Base-by-base conservation (phyloP, 2,797 vertebrate species). In the Characodon lateralis region DNA sequence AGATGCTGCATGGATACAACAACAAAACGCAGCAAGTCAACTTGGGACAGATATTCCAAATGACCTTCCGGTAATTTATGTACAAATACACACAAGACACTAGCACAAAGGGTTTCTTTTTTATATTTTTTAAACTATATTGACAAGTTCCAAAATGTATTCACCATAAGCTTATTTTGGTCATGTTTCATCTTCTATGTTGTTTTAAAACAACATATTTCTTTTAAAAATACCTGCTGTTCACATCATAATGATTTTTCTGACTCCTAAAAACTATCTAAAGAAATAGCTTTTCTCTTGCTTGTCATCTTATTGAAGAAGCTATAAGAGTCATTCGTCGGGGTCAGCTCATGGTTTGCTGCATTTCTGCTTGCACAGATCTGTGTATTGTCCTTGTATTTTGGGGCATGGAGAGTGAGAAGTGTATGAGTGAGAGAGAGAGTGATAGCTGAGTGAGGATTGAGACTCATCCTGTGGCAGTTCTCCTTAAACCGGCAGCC, bases 1-100 rank as follows among this genome's bases (percentile, higher is more conserved):
- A 99, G 93, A 99, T 99, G 97, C 96, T 99, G 53, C 98, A 97
- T 0, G 98, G 98, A 76, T 99, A 98, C 86, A 97, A 97, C 96
- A 99, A 99, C 95, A 97, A 97, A 92, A 98, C 90, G 65, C 97
- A 98, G 89, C 96, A 97, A 13, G 96, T 97, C 93, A 98, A 98
- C 94, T 96, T 98, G 91, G 97, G 98, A 46, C 97, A 98, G 91
- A 97, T 99, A 87, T 99, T 99, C 95, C 98, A 98, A 92, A 99
- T 99, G 98, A 98, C 96, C 35, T 99, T 99, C 95, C 95, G 98
- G 98, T 99, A 96, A 93, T 74, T 85, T 78, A 39, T 70, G 48
- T 63, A 50, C 82, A 87, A 76, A 8, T 70, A 59, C 77, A 82
- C 69, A 39, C 74, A 65, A 70, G 16, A 79, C 81, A 87, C 77